A percentile compares a stretch with the other conserved stretches of the same genome.
Evolutionary conservation across 2,797 vertebrate species (phyloP).

Genomic region (Spheniscus humboldti): DNA sequence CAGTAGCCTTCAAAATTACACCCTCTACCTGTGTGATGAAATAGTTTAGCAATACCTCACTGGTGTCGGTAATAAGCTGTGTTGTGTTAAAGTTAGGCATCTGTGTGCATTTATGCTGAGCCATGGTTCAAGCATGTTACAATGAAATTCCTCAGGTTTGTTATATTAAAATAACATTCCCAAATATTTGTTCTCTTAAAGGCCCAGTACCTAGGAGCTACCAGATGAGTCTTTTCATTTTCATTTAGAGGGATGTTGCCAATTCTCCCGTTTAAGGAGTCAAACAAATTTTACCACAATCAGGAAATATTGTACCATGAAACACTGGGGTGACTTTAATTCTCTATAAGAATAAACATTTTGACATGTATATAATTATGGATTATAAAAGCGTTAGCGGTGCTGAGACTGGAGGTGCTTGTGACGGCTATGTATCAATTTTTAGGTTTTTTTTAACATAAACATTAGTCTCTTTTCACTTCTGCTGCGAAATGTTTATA

Average conservation of each 20-base stretch:
- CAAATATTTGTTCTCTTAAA: not conserved
- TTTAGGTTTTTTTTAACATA: not conserved
- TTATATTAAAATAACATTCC: not conserved
- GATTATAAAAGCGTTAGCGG: not conserved
- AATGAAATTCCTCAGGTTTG: not conserved
- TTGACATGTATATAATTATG: not conserved
- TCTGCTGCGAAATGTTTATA: not conserved
- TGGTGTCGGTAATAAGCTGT: not conserved
- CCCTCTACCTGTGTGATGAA: slow-evolving; percentile 21
- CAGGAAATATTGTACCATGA: not conserved
- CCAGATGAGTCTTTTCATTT: not conserved
- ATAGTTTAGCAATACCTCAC: not conserved
- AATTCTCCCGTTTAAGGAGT: not conserved
- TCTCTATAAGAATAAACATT: not conserved
- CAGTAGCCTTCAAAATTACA: slow-evolving; percentile 28
- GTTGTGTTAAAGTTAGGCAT: not conserved
- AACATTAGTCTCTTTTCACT: not conserved
- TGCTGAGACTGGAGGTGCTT: not conserved
- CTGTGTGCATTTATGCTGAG: not conserved
- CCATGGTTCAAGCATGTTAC: not conserved
- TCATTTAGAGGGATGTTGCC: not conserved
- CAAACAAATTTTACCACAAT: not conserved
- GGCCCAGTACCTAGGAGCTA: not conserved
- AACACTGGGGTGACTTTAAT: not conserved
- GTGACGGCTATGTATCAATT: not conserved